phyloP scores from a whole-genome alignment of 2,113 vertebrate species.

The Oryzias woworae region DNA sequence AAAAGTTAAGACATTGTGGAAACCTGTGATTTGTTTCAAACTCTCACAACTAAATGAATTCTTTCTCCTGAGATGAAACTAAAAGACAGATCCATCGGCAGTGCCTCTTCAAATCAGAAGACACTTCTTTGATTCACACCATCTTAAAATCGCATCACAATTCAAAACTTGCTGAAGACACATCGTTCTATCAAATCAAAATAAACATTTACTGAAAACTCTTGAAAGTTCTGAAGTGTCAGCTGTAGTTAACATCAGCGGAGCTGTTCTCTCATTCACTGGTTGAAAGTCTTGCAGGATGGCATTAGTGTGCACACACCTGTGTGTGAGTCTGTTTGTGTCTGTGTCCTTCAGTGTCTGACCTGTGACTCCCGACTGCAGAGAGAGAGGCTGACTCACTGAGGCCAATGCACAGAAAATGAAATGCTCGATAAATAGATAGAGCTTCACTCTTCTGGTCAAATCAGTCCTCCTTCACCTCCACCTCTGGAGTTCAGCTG shows the following conservation, averaged over 20 bases:
- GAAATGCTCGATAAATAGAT: conserved; percentile 34
- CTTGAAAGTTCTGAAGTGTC: no score
- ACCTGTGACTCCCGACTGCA: conserved; percentile 39
- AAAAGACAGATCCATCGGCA: no score
- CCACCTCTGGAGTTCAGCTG: conserved; percentile 28
- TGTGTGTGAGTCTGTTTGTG: conserved; percentile 10
- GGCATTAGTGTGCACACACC: background rate
- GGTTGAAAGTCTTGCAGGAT: background rate
- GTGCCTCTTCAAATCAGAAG: no score
- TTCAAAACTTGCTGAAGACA: no score
- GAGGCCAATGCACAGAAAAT: conserved; percentile 35
- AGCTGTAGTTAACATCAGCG: background rate
- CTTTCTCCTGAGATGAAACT: no score
- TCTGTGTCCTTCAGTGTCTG: conserved; percentile 13
- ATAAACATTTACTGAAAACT: no score
- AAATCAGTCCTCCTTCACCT: conserved; percentile 18
- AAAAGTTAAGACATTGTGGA: no score
- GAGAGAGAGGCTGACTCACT: conserved; percentile 26
- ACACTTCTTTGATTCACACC: no score
- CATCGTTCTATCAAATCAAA: no score
- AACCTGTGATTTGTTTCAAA: no score
- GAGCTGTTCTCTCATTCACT: conserved; percentile 18
- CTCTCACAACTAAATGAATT: no score
- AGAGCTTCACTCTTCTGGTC: conserved; percentile 22
- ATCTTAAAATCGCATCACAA: no score